Base-by-base conservation (phyloP, 2,113 vertebrate species). In the Athene cunicularia region DNA sequence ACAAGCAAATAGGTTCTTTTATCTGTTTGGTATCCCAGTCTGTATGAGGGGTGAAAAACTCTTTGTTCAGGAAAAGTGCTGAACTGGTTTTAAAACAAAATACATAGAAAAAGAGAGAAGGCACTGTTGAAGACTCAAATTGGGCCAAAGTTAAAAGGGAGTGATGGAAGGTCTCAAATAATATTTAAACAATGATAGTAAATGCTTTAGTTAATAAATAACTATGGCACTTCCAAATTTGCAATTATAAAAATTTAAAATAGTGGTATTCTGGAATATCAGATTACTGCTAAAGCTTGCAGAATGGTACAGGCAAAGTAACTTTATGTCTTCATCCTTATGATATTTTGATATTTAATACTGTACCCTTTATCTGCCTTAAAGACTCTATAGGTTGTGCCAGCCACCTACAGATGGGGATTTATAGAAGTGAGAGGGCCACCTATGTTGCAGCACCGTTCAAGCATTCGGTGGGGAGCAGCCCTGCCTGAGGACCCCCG, bases 391-490 rank as follows among this genome's bases (percentile, higher is more conserved):
- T 92, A 99, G 98, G 97, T 98, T 99, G 89, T 99, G 99, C 98
- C 98, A 99, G 96, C 99, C 99, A 2, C 99, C 99, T 2, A 97
- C 99, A 73, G 99, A 99, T 12, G 99, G 99, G 83, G 99, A 99
- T 82, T 98, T 99, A 52, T 99, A 98, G 98, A 80, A 86, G 76
- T 11, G 18, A 12, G 28, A 14, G 37, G 68, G 15, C 59, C 59
- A 9, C 4, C 35, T 12, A 16, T 21, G 2, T 6, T 16, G 72
- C 41, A 62, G 62, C 26, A 13, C 66, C 39, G 8, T 16, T 8
- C 21, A 82, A 76, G 88, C 6, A 2, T 28, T 52, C 8, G 6
- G 17, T 62, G 41, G 16, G 2, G 4, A 14, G 87, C 28, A 67
- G 63, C 71, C 58, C 77, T 67, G 86, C 5, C 68, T 4, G 6